Evolutionary conservation across 2,888 invertebrate genomes (phyloP).

Genomic region (Limenitis camilla): DNA sequence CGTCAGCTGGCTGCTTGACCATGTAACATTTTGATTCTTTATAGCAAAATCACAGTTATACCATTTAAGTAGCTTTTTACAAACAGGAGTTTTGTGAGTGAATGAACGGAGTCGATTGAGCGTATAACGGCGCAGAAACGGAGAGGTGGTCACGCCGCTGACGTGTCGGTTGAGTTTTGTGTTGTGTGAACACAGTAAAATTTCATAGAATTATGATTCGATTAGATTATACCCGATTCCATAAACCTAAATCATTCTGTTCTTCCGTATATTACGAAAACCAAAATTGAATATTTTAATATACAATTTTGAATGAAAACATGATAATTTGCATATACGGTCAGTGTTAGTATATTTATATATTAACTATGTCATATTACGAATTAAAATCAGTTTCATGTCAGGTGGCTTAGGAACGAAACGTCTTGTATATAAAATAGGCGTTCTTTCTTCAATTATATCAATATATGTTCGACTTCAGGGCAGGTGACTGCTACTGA

Average conservation of each 20-base stretch:
- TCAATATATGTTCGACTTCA: conserved; percentile 29
- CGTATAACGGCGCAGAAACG: too few relatives aligned
- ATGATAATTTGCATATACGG: conserved; percentile 12
- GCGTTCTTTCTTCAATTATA: neutral
- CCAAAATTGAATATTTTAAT: conserved; percentile 5
- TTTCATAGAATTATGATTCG: too few relatives aligned
- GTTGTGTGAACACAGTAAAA: too few relatives aligned
- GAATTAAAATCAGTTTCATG: conserved; percentile 1
- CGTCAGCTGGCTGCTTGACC: too few relatives aligned
- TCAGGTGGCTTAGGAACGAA: neutral
- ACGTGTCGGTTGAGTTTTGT: too few relatives aligned
- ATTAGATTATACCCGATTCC: neutral
- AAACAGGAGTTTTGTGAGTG: too few relatives aligned
- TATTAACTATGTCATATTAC: conserved; percentile 1
- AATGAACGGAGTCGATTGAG: too few relatives aligned
- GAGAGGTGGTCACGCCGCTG: too few relatives aligned
- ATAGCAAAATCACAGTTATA: too few relatives aligned
- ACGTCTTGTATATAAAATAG: conserved; percentile 14
- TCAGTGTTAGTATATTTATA: conserved; percentile 6
- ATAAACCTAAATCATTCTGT: neutral
- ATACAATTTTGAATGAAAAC: neutral
- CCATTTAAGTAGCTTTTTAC: too few relatives aligned
- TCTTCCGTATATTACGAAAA: conserved; percentile 6
- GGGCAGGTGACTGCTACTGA: too few relatives aligned
- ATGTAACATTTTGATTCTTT: too few relatives aligned